Evolutionary conservation across 2,888 invertebrate genomes (phyloP).

Genomic region (Caenorhabditis panamensis): DNA sequence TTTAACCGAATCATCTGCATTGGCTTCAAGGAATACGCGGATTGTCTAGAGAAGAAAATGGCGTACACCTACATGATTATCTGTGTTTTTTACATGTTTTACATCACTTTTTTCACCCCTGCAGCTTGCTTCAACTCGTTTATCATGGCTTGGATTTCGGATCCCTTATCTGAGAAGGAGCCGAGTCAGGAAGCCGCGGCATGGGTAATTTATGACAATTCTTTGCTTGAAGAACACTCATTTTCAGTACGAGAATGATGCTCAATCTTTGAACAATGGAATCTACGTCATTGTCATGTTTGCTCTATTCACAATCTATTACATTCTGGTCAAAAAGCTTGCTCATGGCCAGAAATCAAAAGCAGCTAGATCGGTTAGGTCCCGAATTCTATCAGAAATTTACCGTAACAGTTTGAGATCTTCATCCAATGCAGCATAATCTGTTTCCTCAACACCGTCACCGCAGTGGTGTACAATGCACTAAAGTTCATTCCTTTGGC

Average conservation of each 20-base stretch:
- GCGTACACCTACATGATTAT: constrained; percentile 29
- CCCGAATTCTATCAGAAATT: too few relatives aligned
- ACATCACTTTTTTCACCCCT: constrained; percentile 28
- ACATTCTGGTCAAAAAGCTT: constrained; percentile 20
- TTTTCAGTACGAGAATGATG: constrained; percentile 27
- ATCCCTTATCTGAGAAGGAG: constrained; percentile 29
- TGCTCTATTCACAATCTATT: constrained; percentile 29
- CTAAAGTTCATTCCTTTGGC: constrained; percentile 28
- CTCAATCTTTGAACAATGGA: constrained; percentile 53
- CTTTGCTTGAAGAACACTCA: too few relatives aligned
- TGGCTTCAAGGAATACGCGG: constrained; percentile 33
- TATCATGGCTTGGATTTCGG: constrained; percentile 38
- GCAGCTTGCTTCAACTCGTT: constrained; percentile 23
- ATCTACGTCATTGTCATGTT: constrained; percentile 34
- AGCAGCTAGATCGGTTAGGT: constrained; percentile 29
- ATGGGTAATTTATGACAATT: too few relatives aligned
- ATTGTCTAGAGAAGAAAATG: constrained; percentile 30
- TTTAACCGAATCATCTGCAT: constrained; percentile 35
- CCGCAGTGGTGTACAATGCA: constrained; percentile 42
- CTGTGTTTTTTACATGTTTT: constrained; percentile 24
- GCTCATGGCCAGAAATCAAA: constrained; percentile 44
- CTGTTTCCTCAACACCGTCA: constrained; percentile 48
- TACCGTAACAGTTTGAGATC: constrained; percentile 12
- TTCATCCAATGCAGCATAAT: constrained; percentile 52
- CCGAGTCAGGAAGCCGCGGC: constrained; percentile 22